These are phyloP conservation scores for Ichneumon xanthorius DNA, from an alignment of 2,888 invertebrate species.

Conservation along the genomic window DNA sequence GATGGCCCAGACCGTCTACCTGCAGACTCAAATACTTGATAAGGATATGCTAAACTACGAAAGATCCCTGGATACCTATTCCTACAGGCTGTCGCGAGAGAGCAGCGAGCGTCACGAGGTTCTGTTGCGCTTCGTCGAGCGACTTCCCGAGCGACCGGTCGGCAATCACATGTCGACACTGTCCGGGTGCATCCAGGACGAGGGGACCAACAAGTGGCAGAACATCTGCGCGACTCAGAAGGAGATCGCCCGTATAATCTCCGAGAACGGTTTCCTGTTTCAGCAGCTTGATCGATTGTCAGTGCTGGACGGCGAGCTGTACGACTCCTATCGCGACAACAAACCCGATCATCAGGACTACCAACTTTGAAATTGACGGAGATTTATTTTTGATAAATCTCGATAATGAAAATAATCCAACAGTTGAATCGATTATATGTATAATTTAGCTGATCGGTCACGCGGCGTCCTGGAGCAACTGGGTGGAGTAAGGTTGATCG, in stretches of 20 bases:
- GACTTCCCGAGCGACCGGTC: conserved; percentile 75
- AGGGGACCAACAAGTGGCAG: conserved; percentile 78
- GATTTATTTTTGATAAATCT: conserved; percentile 37
- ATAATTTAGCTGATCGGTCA: conserved; percentile 14
- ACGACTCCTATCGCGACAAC: conserved; percentile 34
- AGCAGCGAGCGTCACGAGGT: conserved; percentile 80
- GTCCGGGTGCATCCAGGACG: conserved; percentile 71
- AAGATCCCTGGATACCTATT: conserved; percentile 85
- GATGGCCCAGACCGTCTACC: conserved; percentile 93
- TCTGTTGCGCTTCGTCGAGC: conserved; percentile 76
- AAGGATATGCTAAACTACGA: conserved; percentile 89
- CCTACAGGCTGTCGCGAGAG: conserved; percentile 80
- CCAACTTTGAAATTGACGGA: conserved; percentile 47
- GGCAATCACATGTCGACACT: conserved; percentile 66
- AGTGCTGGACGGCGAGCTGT: conserved; percentile 45
- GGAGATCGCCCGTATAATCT: conserved; percentile 76
- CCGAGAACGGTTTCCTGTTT: conserved; percentile 76
- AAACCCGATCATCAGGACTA: conserved; percentile 49
- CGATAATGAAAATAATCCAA: not conserved
- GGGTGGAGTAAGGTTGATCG: conserved; percentile 59
- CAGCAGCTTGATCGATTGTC: conserved; percentile 75
- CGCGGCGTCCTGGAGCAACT: conserved; percentile 30
- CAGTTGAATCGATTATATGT: conserved; percentile 1
- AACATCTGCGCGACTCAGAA: conserved; percentile 80
- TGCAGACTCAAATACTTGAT: conserved; percentile 93